Evolutionary conservation across 2,888 invertebrate species (phyloP).

Genomic region (Crocallis elinguaria): DNA sequence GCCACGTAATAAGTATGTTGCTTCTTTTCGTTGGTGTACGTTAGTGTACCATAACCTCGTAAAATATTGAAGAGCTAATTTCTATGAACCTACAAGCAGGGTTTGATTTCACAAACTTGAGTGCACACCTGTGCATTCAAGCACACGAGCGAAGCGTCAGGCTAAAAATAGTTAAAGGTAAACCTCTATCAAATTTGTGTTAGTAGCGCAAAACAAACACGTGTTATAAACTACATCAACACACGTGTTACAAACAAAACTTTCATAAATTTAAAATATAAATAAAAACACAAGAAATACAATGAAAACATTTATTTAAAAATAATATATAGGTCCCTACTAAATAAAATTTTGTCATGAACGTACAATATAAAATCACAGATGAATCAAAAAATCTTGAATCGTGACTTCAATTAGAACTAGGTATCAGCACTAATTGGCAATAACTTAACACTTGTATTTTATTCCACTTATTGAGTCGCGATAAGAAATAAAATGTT

Average conservation of each 20-base stretch:
- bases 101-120: too few species aligned
- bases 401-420: conserved; percentile 5
- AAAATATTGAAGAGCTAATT: too few species aligned
- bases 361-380: conserved; percentile 55
- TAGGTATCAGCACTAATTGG: conserved; percentile 12
- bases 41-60: too few species aligned
- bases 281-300: conserved; percentile 40
- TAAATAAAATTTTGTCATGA: conserved; percentile 64
- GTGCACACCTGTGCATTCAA: too few species aligned
- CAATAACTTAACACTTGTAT: conserved; percentile 2
- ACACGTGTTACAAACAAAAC: too few species aligned
- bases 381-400: conserved; percentile 36
- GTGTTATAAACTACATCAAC: conserved; percentile 5
- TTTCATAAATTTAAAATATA: conserved; percentile 6
- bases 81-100: too few species aligned
- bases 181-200: neutral
- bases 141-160: too few species aligned
- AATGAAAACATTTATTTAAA: conserved; percentile 58
- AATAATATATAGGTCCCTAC: conserved; percentile 52
- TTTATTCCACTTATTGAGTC: neutral
- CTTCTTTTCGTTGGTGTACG: too few species aligned
- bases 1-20: too few species aligned
- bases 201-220: conserved; percentile 19
- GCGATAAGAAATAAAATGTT: conserved; percentile 2
- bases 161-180: too few species aligned